These are phyloP conservation scores for Brachyrhaphis roseni DNA, from an alignment of 2,797 vertebrate genomes.

Conservation along the genomic window DNA sequence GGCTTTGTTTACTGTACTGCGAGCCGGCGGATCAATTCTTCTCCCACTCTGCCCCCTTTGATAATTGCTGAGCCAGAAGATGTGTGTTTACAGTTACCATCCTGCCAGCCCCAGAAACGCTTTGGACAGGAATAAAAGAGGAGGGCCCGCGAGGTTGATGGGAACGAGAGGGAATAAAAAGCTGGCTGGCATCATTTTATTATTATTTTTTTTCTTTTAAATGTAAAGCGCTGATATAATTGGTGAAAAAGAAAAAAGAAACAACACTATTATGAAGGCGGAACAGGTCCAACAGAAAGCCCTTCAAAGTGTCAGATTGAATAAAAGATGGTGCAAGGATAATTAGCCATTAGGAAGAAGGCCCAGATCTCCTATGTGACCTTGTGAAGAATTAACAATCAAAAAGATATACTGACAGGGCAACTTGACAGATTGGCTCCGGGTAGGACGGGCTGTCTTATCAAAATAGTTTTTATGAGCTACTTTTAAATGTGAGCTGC, in stretches of 20 bases:
- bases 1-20: conserved; percentile 76
- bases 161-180: conserved; percentile 41
- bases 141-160: conserved; percentile 38
- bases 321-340: conserved; percentile 68
- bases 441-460: background rate
- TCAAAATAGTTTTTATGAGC: conserved; percentile 1
- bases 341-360: conserved; percentile 66
- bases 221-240: conserved; percentile 71
- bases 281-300: conserved; percentile 67
- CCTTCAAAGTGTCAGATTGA: conserved; percentile 76
- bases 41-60: conserved; percentile 65
- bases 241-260: conserved; percentile 66
- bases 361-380: conserved; percentile 52
- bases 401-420: conserved; percentile 38
- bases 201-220: conserved; percentile 61
- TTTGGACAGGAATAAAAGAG: conserved; percentile 68
- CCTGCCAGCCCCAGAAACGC: conserved; percentile 61
- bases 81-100: conserved; percentile 66
- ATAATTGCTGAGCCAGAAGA: conserved; percentile 75
- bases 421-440: conserved; percentile 19
- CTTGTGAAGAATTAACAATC: conserved; percentile 55
- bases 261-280: conserved; percentile 76
- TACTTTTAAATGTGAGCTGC: background rate
- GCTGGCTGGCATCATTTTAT: conserved; percentile 51
- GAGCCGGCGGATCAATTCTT: conserved; percentile 75